Conservation (phyloP, 2,797 vertebrate species). For the Staurois parvus region DNA sequence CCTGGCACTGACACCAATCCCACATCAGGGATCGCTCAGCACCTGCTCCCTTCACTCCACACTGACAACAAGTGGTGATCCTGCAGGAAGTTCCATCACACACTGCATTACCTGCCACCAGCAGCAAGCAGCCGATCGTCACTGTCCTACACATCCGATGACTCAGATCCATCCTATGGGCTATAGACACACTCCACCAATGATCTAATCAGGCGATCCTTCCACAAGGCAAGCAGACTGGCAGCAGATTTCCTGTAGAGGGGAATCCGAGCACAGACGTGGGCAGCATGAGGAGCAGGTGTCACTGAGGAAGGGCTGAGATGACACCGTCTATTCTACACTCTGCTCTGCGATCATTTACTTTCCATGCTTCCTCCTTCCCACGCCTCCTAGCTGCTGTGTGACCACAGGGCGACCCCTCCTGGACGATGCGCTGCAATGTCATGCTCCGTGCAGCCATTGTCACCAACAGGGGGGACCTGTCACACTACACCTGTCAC, state of each 20-base stretch:
- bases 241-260: not conserved
- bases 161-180: conserved; percentile 5
- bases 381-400: not conserved
- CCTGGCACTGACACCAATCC: too few relatives aligned
- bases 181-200: too few relatives aligned
- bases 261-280: too few relatives aligned
- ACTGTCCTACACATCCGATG: not conserved
- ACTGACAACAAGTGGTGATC: not conserved
- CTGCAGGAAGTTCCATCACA: not conserved
- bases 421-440: not conserved
- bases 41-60: conserved; percentile 28
- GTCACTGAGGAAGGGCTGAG: not conserved
- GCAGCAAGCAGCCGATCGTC: conserved; percentile 12
- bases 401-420: conserved; percentile 29
- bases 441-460: too few relatives aligned
- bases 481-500: too few relatives aligned
- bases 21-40: not conserved
- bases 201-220: too few relatives aligned
- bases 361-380: conserved; percentile 32
- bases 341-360: not conserved
- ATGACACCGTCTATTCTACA: not conserved
- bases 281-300: conserved; percentile 38
- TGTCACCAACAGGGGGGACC: too few relatives aligned
- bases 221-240: not conserved
- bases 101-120: conserved; percentile 32